Evolutionary conservation across 2,888 invertebrate species (phyloP), one percentile per base, ranked within the genome.

Genomic region (Apamea sordens): DNA sequence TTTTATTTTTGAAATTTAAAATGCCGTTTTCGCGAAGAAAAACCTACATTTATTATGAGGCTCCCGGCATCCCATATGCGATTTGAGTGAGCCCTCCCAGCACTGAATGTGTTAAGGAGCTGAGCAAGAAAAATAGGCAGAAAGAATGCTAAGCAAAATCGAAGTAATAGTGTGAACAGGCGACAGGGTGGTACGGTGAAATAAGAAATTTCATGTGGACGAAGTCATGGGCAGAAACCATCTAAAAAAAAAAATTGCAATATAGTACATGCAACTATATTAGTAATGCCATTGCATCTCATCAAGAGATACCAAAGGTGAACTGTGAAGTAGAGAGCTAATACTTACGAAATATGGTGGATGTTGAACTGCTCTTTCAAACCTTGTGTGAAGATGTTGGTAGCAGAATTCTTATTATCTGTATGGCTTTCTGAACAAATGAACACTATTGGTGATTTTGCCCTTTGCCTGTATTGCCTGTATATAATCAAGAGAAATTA

Each of bases 341-440:
- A 69, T 69, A 94, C 95, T 96, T 95, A 98, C 98, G 96, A 97
- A 80, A 98, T 98, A 85, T 97, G 97, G 68, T 97, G 94, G 73
- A 99, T 98, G 44, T 96, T 94, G 88, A 97, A 97, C 90, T 98
- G 97, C 73, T 97, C 96, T 90, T 97, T 97, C 7, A 98, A 91
- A 84, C 94, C 95, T 84, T 97, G 97, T 72, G 98, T 97, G 92
- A 98, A 98, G 68, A 98, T 94, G 83, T 97, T 97, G 77, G 96
- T 95, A 74, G 97, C 95, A 41, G 97, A 96, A 92, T 98, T 97
- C 77, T 97, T 96, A 67, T 94, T 95, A 73, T 97, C 97, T 80
- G 97, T 97, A 89, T 97, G 97, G 28, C 97, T 96, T 91, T 98
- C 98, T n/a, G 98, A 98, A 88, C 98, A 98, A 87, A 98, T 97